Conservation (phyloP, 2,888 invertebrate species). For the Linnaemya tessellans region DNA sequence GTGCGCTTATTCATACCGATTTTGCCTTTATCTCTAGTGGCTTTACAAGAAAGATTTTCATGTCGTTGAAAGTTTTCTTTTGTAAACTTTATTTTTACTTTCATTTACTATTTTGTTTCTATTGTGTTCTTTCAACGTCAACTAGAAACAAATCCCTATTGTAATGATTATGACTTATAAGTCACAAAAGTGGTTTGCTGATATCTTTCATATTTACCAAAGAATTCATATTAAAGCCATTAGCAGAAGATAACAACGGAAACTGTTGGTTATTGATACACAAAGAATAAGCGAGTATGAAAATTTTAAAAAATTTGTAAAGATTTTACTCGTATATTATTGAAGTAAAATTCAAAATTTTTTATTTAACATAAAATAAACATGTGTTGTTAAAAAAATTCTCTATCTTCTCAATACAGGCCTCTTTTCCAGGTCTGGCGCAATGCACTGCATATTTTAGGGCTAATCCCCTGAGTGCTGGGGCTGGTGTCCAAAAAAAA, state of each 20-base stretch:
- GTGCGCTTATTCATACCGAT: conserved; percentile 36
- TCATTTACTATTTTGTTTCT: conserved; percentile 10
- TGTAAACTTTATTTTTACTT: conserved; percentile 51
- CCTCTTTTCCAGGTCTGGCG: too few relatives aligned
- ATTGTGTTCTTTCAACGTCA: conserved; percentile 6
- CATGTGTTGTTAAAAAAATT: too few relatives aligned
- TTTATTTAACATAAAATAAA: too few relatives aligned
- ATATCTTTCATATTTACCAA: background rate
- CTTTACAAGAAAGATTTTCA: conserved; percentile 52
- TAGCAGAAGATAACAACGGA: background rate
- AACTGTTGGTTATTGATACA: conserved; percentile 42
- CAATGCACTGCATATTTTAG: too few relatives aligned
- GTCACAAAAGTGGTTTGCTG: conserved; percentile 64
- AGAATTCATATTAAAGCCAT: conserved; percentile 18
- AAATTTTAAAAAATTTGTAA: too few relatives aligned
- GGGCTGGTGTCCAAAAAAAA: too few relatives aligned
- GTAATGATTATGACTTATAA: conserved; percentile 66
- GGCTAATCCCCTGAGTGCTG: too few relatives aligned
- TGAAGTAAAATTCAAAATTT: too few relatives aligned
- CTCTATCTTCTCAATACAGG: too few relatives aligned
- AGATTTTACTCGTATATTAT: too few relatives aligned
- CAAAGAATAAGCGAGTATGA: background rate
- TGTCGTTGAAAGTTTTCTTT: conserved; percentile 59
- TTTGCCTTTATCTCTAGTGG: conserved; percentile 57
- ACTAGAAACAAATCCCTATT: conserved; percentile 47